Evolutionary conservation across 2,113 vertebrate species (phyloP), one percentile per base, ranked within the genome.

Genomic region (Condylura cristata): DNA sequence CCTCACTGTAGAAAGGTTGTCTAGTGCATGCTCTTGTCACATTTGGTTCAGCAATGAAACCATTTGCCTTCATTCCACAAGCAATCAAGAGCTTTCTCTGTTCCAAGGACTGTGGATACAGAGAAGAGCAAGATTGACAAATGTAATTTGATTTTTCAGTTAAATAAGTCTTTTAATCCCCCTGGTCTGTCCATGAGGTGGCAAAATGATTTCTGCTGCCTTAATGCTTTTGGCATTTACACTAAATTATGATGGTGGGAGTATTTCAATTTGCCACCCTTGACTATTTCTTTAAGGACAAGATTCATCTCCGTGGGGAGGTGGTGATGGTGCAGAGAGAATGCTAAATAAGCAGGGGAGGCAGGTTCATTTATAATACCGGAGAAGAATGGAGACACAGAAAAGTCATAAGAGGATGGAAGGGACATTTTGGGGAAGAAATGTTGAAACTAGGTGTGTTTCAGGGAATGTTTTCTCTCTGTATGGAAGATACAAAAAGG

Each of bases 171-270:
- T 68, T 90, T 70, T 86, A 87, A 89, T 26, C 11, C 30, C 9
- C 16, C 34, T 51, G n/a, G 60, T 78, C 58, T 81, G 81, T 87
- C 82, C 51, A 61, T 91, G 66, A 81, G 34, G 60, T 76, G 68
- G 37, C 66, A 81, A 83, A 39, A 39, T 91, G 72, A 56, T n/a
- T 90, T 92, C 16, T 46, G 9, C 34, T 76, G 63, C 58, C 90
- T 95, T 93, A 37, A 41, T 91, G n/a, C 3, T 13, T 56, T 82
- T 56, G 76, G 82, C 60, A 61, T 76, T 95, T 89, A 51, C 5
- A 90, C 24, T 72, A 75, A 70, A 70, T 79, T 79, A 74, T 44
- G 48, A 41, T 41, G 41, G 34, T 79, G 76, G 66, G 37, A 88
- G n/a, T 51, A 81, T 88, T 92, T 92, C 53, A 60, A 13, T 66